Evolutionary conservation across 2,888 invertebrate species (phyloP), one percentile per base, ranked within the genome.

Genomic region (Labia minor): DNA sequence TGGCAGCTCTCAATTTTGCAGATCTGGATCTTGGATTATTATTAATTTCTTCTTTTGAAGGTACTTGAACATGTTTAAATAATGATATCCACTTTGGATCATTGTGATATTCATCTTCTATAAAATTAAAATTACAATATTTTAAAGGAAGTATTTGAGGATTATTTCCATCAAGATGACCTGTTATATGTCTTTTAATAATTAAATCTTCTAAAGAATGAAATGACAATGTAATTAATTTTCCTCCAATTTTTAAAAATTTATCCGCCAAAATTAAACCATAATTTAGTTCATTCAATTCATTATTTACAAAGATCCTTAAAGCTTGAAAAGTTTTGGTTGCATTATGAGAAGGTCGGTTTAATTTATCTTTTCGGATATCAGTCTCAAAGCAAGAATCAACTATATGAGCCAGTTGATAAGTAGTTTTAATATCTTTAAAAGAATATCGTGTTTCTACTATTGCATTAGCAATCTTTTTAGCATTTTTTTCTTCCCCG

Each of bases 231-330:
- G 90, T 87, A 0, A 92, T 86, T 68, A 96, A 76, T 68, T 86
- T 81, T 0, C 96, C 96, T 37, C 86, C 85, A 0, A 85, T 77
- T 78, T 90, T 91, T 19, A 97, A 81, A 74, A 85, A 90, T 74
- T 82, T 83, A 70, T 87, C 84, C 0, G 94, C 89, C 66, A 94
- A 73, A 20, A 90, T 76, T 77, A 97, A 84, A 0, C 86, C 95
- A 76, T 90, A 91, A 79, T 95, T 92, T 1, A 97, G 83, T 81
- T 97, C 95, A 76, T 97, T 97, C 0, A 97, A 79, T 80, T 97
- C 97, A 77, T 97, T 92, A 76, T 97, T 97, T 0, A 97, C 92
- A 78, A 97, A 95, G 73, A 97, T 96, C 69, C 97, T 82, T 69
- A 97, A 77, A 0, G 96, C 96, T 81, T 95, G 88, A 79, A 97